phyloP scores from a whole-genome alignment of 2,797 vertebrate genomes.

The Leuciscus waleckii region DNA sequence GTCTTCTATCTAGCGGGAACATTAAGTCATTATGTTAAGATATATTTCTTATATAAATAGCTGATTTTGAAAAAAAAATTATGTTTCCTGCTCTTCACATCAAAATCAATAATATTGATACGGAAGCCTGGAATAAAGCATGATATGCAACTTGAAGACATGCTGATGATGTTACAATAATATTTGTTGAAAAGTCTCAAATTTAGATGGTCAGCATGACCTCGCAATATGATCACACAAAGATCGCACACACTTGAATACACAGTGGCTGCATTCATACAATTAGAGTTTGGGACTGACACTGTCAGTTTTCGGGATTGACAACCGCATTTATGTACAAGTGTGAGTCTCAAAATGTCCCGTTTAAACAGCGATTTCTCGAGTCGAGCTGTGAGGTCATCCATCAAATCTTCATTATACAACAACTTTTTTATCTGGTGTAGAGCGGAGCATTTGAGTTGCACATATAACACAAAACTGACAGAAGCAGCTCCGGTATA shows the following conservation, averaged over 20 bases:
- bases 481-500: too few relatives aligned
- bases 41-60: conserved; percentile 1
- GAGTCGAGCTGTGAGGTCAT: not conserved
- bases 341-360: not conserved
- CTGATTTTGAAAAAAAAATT: too few relatives aligned
- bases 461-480: too few relatives aligned
- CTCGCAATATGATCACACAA: conserved; percentile 9
- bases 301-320: not conserved
- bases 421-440: not conserved
- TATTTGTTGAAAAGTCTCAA: conserved; percentile 25
- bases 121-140: conserved; percentile 20
- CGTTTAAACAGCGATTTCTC: not conserved
- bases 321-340: not conserved
- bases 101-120: conserved; percentile 43
- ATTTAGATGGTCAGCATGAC: conserved; percentile 30
- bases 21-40: not conserved
- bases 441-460: not conserved
- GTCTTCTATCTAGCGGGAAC: not conserved
- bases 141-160: conserved; percentile 31
- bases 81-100: not conserved
- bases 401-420: not conserved
- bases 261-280: not conserved
- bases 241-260: not conserved
- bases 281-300: not conserved
- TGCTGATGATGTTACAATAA: conserved; percentile 35